Conservation (phyloP, 2,113 vertebrate species). For the Lipophrys pholis region DNA sequence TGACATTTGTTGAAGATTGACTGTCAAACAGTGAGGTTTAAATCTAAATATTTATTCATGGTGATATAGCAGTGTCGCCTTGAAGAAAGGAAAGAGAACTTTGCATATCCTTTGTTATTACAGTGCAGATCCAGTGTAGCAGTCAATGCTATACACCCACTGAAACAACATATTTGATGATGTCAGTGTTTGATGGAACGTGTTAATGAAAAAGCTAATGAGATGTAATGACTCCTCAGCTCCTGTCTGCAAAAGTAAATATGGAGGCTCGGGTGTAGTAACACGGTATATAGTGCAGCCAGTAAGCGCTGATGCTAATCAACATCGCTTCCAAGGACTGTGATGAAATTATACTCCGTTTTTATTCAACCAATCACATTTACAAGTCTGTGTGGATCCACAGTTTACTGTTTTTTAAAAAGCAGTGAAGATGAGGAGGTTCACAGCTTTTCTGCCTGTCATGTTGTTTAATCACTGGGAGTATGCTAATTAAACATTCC, state of each 20-base stretch:
- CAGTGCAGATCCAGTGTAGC: conserved; percentile 21
- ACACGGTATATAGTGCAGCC: conserved; percentile 21
- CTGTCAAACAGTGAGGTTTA: neutral
- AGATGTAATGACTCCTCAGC: conserved; percentile 85
- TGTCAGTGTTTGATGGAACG: conserved; percentile 74
- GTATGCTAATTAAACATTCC: neutral
- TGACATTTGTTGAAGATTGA: conserved; percentile 33
- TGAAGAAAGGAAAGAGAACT: conserved; percentile 4
- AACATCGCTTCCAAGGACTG: conserved; percentile 33
- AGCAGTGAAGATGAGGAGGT: neutral
- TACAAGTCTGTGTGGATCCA: conserved; percentile 8
- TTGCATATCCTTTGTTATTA: conserved; percentile 18
- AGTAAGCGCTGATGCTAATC: conserved; percentile 53
- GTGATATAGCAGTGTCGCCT: neutral
- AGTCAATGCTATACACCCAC: conserved; percentile 33
- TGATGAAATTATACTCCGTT: conserved; percentile 25
- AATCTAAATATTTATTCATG: conserved; percentile 11
- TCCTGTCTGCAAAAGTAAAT: conserved; percentile 85
- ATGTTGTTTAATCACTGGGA: neutral
- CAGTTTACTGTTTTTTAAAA: neutral
- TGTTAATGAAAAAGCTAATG: conserved; percentile 85
- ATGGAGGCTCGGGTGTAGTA: conserved; percentile 80
- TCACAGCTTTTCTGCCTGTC: neutral
- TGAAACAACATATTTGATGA: conserved; percentile 68
- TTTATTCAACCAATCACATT: conserved; percentile 14